Evolutionary conservation across 2,888 invertebrate species (phyloP), one percentile per base, ranked within the genome.

Genomic region (Drosophila paucipuncta): DNA sequence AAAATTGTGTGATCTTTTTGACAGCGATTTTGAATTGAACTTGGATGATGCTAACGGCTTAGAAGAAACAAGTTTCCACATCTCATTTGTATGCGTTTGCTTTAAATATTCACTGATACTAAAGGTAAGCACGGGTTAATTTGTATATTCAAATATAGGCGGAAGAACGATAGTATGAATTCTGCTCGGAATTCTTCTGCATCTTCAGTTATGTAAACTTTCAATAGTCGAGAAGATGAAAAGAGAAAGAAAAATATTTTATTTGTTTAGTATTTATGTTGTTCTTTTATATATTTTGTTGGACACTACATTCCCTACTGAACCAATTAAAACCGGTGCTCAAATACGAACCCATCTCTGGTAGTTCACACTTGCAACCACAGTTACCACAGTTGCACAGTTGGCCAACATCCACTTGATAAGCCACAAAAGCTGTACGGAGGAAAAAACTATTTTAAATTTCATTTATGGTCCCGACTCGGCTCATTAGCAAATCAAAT

Each of bases 401-500:
- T 71, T 66, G 54, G 58, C 71, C 79, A 81, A 83, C 89, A 83
- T 73, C 80, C 82, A 80, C 80, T 76, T 72, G 75, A 78, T 60
- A 85, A 80, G 65, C 89, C 84, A 68, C 85, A 83, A 68, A 63
- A 72, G 75, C 58, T 60, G 25, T 30, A 43, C 16, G 31, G 2
- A 49, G 35, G 58, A 78, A 81, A 73, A 78, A 83, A 76, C 76
- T 86, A 84, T 76, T 85, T 86, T 69, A 89, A 83, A 84, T 89
- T 85, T 89, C 73, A 89, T 86, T 86, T 84, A 83, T 76, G 72
- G 69, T 65, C 54, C 54, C 50, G 57, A 52, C 73, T 64, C 61
- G 85, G 62, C 79, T 85, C 89, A 89, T 85, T 85, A 85, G 84
- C 74, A 86, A 85, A 89, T 85, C 89, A 89, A 85, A 86, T 89